Evolutionary conservation across 1,140 invertebrate species (phyloP).

Genomic region (Drosophila lacteicornis): DNA sequence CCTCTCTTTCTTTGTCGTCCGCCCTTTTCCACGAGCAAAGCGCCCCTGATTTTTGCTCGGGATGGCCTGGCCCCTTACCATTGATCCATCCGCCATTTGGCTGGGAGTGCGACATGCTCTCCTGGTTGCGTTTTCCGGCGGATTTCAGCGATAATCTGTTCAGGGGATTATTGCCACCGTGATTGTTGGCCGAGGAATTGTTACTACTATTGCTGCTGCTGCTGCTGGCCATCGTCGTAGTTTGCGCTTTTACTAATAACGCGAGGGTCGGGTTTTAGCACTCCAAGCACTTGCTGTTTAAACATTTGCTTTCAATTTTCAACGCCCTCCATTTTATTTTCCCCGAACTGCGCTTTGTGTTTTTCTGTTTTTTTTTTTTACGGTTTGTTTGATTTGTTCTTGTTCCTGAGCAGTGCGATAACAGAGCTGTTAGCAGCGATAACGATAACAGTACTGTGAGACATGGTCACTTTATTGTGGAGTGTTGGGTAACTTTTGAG

Average conservation of each 20-base stretch:
- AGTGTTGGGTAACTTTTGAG: conserved; percentile 8
- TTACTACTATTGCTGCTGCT: conserved; percentile 53
- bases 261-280: conserved; percentile 2
- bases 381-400: conserved; percentile 32
- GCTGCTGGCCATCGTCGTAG: conserved; percentile 59
- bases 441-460: conserved; percentile 1
- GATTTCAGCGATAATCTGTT: conserved; percentile 73
- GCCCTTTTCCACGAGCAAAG: conserved; percentile 32
- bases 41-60: conserved; percentile 11
- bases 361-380: conserved; percentile 22
- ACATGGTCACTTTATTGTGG: neutral
- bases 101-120: conserved; percentile 90
- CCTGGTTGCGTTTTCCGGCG: conserved; percentile 76
- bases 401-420: neutral
- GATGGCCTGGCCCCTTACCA: conserved; percentile 86
- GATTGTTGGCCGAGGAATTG: conserved; percentile 52
- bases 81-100: conserved; percentile 92
- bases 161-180: conserved; percentile 66
- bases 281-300: conserved; percentile 11
- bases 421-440: neutral
- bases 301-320: conserved; percentile 38
- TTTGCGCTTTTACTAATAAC: neutral
- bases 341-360: conserved; percentile 19
- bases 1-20: neutral
- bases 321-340: conserved; percentile 1